Evolutionary conservation across 2,888 invertebrate species (phyloP), one percentile per base, ranked within the genome.

Genomic region (Taphrorychus bicolor): DNA sequence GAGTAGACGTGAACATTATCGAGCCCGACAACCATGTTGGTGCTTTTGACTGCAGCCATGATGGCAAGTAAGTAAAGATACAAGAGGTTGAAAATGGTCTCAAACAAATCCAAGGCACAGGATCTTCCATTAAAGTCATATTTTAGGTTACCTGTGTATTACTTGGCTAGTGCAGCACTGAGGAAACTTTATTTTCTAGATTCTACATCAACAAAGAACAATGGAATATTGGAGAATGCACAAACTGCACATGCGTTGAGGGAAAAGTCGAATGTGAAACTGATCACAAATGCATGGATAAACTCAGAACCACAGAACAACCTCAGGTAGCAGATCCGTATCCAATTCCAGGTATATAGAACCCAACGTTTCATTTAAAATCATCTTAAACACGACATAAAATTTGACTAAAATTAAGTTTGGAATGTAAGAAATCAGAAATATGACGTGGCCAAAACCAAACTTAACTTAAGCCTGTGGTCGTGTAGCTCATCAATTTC

Each of bases 211-310:
- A 93, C 70, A 90, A 90, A 1, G 89, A 92, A 72, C 86, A 85
- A 58, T 91, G 90, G 87, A 83, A 82, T 60, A 88, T 89, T 72
- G 90, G 89, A 77, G 86, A 87, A 72, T 92, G 93, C 76, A 91
- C 90, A 0, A 83, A 87, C 19, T 95, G 95, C 77, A 85, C 86
- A 49, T 95, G 95, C 78, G 82, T 83, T 56, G 81, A 84, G 18
- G 91, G 91, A 0, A 83, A 86, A 45, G 86, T 91, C 48, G 82
- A 85, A 53, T 89, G 89, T 75, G 81, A 73, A 65, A 80, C 81
- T 4, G 79, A 81, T 65, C 79, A 78, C 1, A 85, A 84, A 73
- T 90, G 91, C 77, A 80, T 77, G 16, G 64, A 77, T 78, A 68
- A 76, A 4, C 42, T 74, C 11, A 70, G 74, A 60, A 73, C 77